Evolutionary conservation across 2,888 invertebrate genomes (phyloP).

Genomic region (Tetranychus truncatus): DNA sequence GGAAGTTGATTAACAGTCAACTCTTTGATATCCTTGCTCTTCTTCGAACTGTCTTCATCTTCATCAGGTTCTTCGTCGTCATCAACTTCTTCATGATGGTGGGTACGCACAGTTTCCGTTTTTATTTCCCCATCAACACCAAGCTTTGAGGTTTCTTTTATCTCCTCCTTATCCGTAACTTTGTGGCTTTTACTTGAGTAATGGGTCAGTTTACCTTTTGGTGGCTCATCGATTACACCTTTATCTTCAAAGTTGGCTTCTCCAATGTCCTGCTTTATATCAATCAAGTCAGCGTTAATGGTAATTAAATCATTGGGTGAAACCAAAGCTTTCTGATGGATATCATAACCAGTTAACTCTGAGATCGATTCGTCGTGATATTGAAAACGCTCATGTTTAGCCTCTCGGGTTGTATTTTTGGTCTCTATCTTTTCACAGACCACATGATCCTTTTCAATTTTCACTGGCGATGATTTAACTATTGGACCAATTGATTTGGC

Average conservation of each 20-base stretch:
- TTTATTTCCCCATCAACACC: conserved; percentile 59
- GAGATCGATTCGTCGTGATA: conserved; percentile 26
- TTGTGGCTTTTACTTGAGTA: conserved; percentile 25
- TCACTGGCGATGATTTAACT: conserved; percentile 5
- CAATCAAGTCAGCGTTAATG: conserved; percentile 19
- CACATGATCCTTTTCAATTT: conserved; percentile 23
- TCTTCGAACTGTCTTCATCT: conserved; percentile 8
- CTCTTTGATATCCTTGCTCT: too few relatives aligned
- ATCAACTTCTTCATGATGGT: conserved; percentile 43
- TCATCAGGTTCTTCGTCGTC: conserved; percentile 41
- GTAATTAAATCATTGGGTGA: conserved; percentile 24
- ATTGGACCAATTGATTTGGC: conserved; percentile 18
- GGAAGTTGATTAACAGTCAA: neutral
- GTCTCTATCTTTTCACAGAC: conserved; percentile 27
- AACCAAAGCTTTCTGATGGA: conserved; percentile 25
- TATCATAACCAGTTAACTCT: conserved; percentile 25
- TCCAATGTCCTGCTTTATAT: conserved; percentile 10
- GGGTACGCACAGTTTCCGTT: conserved; percentile 43
- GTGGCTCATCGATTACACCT: neutral
- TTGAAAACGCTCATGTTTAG: conserved; percentile 26
- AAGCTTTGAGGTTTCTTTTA: conserved; percentile 62
- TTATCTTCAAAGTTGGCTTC: neutral
- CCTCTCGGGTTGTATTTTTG: conserved; percentile 25
- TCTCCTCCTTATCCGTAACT: conserved; percentile 51
- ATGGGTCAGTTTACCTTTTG: conserved; percentile 25